Evolutionary conservation across 2,888 invertebrate genomes (phyloP), one percentile per base, ranked within the genome.

Genomic region (Salticus scenicus): DNA sequence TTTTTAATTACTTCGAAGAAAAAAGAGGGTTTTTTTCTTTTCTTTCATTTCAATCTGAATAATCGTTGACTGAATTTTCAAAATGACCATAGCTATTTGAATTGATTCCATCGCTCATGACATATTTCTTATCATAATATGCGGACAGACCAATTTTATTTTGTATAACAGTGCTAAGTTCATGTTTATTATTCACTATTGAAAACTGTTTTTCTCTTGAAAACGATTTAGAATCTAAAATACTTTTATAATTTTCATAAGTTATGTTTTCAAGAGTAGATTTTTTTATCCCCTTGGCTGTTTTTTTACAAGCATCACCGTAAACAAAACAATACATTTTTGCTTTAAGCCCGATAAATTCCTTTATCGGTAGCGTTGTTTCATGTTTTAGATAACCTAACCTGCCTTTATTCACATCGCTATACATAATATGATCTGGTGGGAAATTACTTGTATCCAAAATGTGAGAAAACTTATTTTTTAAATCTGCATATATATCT

Each of bases 201-300:
- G 74, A 64, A 1, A 24, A 74, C 17, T 74, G 41, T 14, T 17
- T 14, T 5, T 63, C 27, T 64, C 74, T 63, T 0, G 0, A 4
- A 17, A 24, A 37, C 8, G 64, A n/a, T 28, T 20, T 20, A 4
- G 28, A 1, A 24, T 8, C 1, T 8, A 74, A 63, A 73, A 73
- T 33, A 12, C 31, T 33, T 63, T 31, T 20, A 73, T 73, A 73
- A 12, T 14, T 31, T 28, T 74, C 64, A 24, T 37, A 5, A 1
- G 37, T 74, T 1, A 74, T 17, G n/a, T 74, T 37, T 64, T 14
- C 27, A 1, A 74, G 17, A 5, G 27, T 12, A 17, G 27, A 33
- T 74, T 74, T 41, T 74, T 57, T 74, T 7, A 74, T 17, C 0
- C 41, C 74, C 27, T 74, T 74, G 10, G 27, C 63, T 4, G 63